phyloP scores from a whole-genome alignment of 2,888 invertebrate genomes.

The Drosophila longiperda region DNA sequence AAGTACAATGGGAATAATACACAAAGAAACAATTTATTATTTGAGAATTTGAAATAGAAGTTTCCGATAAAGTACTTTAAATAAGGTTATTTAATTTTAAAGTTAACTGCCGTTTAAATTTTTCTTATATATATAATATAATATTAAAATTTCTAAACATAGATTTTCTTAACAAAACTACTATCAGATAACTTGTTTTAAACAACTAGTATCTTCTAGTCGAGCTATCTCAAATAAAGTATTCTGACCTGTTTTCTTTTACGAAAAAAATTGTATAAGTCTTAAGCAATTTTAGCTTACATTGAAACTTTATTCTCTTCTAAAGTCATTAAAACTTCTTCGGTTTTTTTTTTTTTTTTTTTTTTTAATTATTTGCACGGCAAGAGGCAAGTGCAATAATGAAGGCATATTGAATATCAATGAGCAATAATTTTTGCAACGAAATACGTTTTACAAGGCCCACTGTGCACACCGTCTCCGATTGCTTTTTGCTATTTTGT shows the following conservation, averaged over 20 bases:
- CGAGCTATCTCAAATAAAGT: neutral
- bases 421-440: neutral
- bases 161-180: neutral
- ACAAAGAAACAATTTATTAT: neutral
- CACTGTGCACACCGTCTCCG: conserved; percentile 23
- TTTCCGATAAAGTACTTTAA: neutral
- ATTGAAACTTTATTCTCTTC: neutral
- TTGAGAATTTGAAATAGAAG: neutral
- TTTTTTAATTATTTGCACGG: neutral
- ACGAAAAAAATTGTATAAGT: neutral
- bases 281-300: neutral
- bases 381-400: neutral
- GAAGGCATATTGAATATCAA: neutral
- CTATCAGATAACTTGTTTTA: neutral
- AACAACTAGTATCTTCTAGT: neutral
- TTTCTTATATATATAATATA: too few species aligned
- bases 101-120: neutral
- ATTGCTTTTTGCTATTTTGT: conserved; percentile 30
- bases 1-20: neutral
- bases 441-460: neutral
- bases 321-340: neutral
- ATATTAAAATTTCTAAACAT: neutral
- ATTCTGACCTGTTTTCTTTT: neutral
- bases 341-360: neutral
- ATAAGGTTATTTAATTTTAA: neutral